Percentiles rank a stretch among this genome's conserved stretches.
These are phyloP conservation scores for Drosophila anomelani DNA, from an alignment of 2,888 invertebrate genomes.

Conservation along the genomic window DNA sequence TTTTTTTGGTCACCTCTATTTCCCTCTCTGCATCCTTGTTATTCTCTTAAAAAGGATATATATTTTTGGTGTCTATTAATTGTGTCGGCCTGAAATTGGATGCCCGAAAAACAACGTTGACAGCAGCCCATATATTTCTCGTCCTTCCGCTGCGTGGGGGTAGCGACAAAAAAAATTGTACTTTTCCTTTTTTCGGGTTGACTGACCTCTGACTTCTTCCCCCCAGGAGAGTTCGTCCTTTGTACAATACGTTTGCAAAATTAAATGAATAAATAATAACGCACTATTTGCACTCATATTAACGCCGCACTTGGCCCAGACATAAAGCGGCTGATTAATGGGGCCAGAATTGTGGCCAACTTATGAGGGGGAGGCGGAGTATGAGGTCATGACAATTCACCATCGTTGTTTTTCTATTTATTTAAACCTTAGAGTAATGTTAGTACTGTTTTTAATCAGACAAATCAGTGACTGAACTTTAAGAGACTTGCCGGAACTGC, in stretches of 20 bases:
- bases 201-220: constrained; percentile 54
- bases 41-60: constrained; percentile 12
- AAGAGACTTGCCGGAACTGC: not conserved
- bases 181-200: constrained; percentile 52
- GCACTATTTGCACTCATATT: constrained; percentile 54
- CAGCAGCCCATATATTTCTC: constrained; percentile 41
- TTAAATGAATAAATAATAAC: constrained; percentile 70
- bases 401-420: not conserved
- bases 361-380: not conserved
- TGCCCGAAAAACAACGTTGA: constrained; percentile 28
- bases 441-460: not conserved
- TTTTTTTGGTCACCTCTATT: not conserved
- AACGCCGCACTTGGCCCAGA: constrained; percentile 3
- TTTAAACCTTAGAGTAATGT: not conserved
- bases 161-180: constrained; percentile 53
- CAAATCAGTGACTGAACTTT: not conserved
- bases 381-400: constrained; percentile 22
- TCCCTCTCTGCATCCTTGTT: constrained; percentile 12
- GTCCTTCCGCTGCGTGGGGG: constrained; percentile 17
- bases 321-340: constrained; percentile 45
- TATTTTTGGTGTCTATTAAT: constrained; percentile 56
- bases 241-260: constrained; percentile 47
- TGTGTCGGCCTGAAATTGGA: constrained; percentile 52
- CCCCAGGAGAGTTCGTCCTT: constrained; percentile 6
- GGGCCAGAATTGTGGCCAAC: constrained; percentile 13